phyloP scores from a whole-genome alignment of 2,113 vertebrate species.

The Erinaceus europaeus region DNA sequence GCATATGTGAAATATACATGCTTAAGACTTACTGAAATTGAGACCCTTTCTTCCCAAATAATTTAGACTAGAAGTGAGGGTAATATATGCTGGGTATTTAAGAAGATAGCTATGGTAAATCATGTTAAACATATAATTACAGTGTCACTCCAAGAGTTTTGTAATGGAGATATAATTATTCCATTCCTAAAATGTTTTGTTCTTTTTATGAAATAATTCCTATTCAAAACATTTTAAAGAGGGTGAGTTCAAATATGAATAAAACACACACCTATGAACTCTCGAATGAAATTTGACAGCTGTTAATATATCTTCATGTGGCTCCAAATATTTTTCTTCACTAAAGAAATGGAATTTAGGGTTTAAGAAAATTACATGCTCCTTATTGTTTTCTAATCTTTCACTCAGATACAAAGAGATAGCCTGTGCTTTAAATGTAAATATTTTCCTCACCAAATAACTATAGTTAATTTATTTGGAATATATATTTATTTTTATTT shows the following conservation, averaged over 20 bases:
- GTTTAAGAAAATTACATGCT: neutral
- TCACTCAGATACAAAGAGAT: neutral
- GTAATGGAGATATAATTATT: neutral
- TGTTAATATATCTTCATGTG: neutral
- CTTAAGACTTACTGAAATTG: neutral
- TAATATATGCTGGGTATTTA: neutral
- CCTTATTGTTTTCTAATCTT: neutral
- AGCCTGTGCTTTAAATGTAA: neutral
- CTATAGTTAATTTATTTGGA: neutral
- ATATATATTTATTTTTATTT: no score
- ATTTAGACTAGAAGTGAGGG: neutral
- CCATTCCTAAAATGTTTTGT: neutral
- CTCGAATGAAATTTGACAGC: neutral
- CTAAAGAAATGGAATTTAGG: constrained; percentile 7
- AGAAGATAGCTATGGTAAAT: neutral
- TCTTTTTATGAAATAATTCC: constrained; percentile 19
- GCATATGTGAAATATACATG: constrained; percentile 24
- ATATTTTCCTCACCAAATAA: neutral
- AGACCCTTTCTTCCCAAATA: constrained; percentile 28
- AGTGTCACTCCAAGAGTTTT: neutral
- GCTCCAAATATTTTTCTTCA: neutral
- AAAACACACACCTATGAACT: constrained; percentile 19
- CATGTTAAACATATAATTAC: neutral
- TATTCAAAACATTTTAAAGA: constrained; percentile 23
- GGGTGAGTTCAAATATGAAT: neutral